These are phyloP conservation scores for Venustoraphidia nigricollis DNA, from an alignment of 2,888 invertebrate species.

Conservation along the genomic window DNA sequence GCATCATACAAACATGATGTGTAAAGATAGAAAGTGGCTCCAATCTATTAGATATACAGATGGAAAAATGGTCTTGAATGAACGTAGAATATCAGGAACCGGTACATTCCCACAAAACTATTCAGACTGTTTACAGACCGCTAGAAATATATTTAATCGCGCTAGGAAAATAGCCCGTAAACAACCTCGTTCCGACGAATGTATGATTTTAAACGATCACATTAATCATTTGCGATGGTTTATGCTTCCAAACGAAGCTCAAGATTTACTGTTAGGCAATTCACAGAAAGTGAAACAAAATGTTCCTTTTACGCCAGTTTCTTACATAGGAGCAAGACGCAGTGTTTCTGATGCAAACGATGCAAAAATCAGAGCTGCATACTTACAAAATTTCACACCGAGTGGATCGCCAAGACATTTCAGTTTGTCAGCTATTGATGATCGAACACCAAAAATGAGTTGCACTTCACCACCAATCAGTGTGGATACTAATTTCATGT, in stretches of 20 bases:
- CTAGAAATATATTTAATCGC: conserved; percentile 59
- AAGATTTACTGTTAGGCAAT: conserved; percentile 53
- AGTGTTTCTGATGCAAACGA: conserved; percentile 9
- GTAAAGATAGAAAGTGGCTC: conserved; percentile 71
- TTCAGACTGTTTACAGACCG: conserved; percentile 63
- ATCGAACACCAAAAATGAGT: conserved; percentile 15
- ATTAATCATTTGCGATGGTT: conserved; percentile 71
- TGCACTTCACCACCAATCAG: conserved; percentile 28
- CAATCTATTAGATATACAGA: conserved; percentile 58
- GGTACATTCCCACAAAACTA: conserved; percentile 59
- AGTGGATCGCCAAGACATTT: conserved; percentile 44
- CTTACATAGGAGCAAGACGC: conserved; percentile 27
- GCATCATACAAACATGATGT: conserved; percentile 62
- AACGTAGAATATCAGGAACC: conserved; percentile 53
- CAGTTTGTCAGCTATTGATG: conserved; percentile 51
- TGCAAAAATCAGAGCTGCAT: conserved; percentile 4
- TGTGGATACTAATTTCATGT: conserved; percentile 23
- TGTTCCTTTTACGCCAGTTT: conserved; percentile 57
- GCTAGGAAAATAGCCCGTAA: conserved; percentile 63
- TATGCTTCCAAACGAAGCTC: conserved; percentile 76
- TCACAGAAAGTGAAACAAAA: conserved; percentile 62
- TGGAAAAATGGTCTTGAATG: conserved; percentile 59
- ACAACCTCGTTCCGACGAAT: conserved; percentile 58
- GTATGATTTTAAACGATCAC: conserved; percentile 50
- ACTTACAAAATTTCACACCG: neutral